Percentiles rank a stretch among this genome's conserved stretches.
Conservation (phyloP, 2,888 invertebrate species). For the Clivina fossor region DNA sequence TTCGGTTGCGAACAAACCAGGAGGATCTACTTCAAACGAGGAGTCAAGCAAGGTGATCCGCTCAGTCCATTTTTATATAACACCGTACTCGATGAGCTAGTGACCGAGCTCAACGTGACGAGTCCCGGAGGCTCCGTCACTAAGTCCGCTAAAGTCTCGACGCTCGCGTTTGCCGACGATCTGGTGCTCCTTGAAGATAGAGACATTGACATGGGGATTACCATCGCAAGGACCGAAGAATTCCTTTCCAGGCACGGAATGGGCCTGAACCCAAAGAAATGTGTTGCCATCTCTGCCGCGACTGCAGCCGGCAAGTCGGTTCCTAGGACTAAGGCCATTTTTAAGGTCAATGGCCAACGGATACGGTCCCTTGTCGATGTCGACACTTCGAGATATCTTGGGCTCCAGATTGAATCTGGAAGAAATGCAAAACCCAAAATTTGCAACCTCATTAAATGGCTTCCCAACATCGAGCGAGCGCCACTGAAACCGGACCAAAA, state of each 20-base stretch:
- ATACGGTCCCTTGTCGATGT: background rate
- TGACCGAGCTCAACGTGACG: conserved; percentile 13
- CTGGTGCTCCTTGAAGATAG: background rate
- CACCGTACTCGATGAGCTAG: conserved; percentile 42
- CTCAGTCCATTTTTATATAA: conserved; percentile 45
- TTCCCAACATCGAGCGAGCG: background rate
- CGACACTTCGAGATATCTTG: background rate
- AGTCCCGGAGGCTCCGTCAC: conserved; percentile 30
- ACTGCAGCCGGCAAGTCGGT: background rate
- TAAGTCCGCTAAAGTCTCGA: conserved; percentile 24
- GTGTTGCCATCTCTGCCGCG: background rate
- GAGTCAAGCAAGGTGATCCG: conserved; percentile 52
- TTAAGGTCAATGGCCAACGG: background rate
- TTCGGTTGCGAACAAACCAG: conserved; percentile 30
- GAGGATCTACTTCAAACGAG: conserved; percentile 40
- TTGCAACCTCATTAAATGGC: background rate
- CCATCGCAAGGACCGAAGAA: background rate
- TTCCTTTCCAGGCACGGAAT: background rate
- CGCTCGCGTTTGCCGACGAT: background rate
- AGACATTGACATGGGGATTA: background rate
- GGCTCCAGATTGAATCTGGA: background rate
- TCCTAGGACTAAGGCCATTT: background rate
- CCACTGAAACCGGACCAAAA: background rate
- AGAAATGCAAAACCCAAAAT: background rate
- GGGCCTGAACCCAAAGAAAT: background rate